phyloP scores from a whole-genome alignment of 2,888 invertebrate genomes.

The Protonemura montana region DNA sequence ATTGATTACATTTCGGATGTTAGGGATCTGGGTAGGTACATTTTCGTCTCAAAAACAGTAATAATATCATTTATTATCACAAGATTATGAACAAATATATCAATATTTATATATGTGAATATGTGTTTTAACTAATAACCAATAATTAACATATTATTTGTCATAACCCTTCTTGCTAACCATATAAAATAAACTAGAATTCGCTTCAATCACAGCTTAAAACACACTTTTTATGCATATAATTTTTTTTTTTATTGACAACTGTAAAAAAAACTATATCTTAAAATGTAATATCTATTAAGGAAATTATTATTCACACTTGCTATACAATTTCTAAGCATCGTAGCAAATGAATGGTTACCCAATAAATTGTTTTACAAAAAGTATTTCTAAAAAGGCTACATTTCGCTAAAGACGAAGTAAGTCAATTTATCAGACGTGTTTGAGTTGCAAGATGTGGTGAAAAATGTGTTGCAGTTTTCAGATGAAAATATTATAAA shows the following conservation, averaged over 20 bases:
- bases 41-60: background rate
- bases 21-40: background rate
- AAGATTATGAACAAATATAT: background rate
- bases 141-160: background rate
- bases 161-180: background rate
- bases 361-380: background rate
- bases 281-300: background rate
- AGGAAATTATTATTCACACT: too few relatives aligned
- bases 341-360: too few relatives aligned
- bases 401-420: too few relatives aligned
- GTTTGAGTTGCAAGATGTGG: too few relatives aligned
- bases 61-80: constrained; percentile 12
- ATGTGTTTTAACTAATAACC: background rate
- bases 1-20: background rate
- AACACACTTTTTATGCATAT: background rate
- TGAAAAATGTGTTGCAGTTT: too few relatives aligned
- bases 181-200: background rate
- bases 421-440: too few relatives aligned
- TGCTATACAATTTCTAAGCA: background rate
- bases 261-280: background rate
- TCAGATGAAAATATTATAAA: background rate
- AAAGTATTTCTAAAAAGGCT: background rate
- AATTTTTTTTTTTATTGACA: background rate
- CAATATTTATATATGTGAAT: background rate
- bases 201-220: background rate